Evolutionary conservation across 2,113 vertebrate genomes (phyloP).

Genomic region (Hemiscyllium ocellatum): DNA sequence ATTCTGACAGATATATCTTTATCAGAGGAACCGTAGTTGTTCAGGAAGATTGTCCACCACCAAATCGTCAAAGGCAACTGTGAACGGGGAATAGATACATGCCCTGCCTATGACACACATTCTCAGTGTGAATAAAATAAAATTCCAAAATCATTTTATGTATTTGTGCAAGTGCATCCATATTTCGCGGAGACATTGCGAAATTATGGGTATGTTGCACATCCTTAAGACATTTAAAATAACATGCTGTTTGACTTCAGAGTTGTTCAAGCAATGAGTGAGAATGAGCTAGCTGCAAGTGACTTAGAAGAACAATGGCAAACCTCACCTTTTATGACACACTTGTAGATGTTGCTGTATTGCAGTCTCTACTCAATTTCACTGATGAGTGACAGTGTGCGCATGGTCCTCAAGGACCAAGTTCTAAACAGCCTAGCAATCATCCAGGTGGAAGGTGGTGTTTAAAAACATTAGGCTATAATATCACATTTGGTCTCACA

Average conservation of each 20-base stretch:
- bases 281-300: background rate
- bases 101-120: background rate
- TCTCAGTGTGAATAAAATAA: background rate
- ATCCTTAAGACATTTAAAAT: background rate
- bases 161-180: background rate
- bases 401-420: background rate
- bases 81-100: background rate
- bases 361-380: background rate
- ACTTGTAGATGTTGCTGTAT: background rate
- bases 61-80: too few relatives aligned
- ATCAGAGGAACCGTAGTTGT: background rate
- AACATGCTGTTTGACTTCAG: background rate
- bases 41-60: too few relatives aligned
- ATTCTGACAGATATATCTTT: background rate
- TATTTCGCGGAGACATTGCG: background rate
- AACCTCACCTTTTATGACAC: background rate
- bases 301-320: background rate
- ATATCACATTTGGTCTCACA: background rate
- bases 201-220: background rate
- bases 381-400: background rate
- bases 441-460: background rate
- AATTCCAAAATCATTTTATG: background rate
- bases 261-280: background rate
- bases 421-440: background rate
- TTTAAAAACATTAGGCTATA: background rate